Percentiles rank a stretch among this genome's conserved stretches.
Conservation (phyloP, 2,113 vertebrate genomes). For the Dasyornis broadbenti region DNA sequence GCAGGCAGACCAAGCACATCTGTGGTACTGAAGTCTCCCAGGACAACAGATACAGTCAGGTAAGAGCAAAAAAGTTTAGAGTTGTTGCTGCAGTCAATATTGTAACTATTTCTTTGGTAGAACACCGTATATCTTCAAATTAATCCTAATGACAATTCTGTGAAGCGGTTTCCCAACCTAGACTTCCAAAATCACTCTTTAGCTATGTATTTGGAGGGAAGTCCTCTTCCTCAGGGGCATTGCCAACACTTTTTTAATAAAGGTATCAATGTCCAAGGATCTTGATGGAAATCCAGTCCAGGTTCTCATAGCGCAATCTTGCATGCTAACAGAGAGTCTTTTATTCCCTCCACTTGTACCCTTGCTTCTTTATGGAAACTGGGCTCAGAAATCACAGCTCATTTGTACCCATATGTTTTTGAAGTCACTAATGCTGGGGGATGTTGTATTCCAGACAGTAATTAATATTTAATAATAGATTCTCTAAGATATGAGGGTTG, state of each 20-base stretch:
- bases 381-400: not conserved
- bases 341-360: not conserved
- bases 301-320: not conserved
- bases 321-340: not conserved
- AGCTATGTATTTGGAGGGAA: not conserved
- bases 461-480: not conserved
- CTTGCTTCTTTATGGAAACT: not conserved
- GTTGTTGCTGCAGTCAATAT: not conserved
- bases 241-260: not conserved
- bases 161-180: not conserved
- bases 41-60: not conserved
- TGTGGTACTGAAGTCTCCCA: not conserved
- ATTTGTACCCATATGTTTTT: not conserved
- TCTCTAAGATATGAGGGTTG: not conserved
- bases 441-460: not conserved
- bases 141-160: not conserved
- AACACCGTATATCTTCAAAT: not conserved
- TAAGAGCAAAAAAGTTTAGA: not conserved
- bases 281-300: not conserved
- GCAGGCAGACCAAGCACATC: not conserved
- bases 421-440: not conserved
- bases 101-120: not conserved
- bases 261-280: not conserved
- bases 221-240: not conserved
- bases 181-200: not conserved